Percentiles rank a stretch among this genome's conserved stretches.
Conservation (phyloP, 2,113 vertebrate genomes). For the Electrona antarctica region DNA sequence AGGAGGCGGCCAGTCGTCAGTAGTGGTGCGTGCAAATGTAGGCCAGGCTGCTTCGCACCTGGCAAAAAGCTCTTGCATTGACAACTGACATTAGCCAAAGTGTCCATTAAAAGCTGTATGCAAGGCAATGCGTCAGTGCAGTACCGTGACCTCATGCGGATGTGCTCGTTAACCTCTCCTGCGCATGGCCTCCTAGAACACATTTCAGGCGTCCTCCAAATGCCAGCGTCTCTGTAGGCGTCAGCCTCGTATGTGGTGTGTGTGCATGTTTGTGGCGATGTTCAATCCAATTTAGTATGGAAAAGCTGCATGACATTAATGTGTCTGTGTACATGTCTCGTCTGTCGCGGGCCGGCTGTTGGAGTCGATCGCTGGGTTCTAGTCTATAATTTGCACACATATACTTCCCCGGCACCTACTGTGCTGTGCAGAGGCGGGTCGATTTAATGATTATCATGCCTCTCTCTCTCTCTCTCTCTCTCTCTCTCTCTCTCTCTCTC, state of each 20-base stretch:
- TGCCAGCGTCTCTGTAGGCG: not conserved
- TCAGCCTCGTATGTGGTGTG: not conserved
- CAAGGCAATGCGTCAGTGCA: not conserved
- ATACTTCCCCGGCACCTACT: conserved; percentile 42
- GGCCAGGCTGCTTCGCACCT: too few relatives aligned
- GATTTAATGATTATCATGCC: conserved; percentile 54
- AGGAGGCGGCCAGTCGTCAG: too few relatives aligned
- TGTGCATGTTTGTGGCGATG: not conserved
- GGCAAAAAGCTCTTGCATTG: conserved; percentile 6
- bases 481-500: not conserved
- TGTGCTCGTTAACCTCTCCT: conserved; percentile 37
- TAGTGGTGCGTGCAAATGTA: too few relatives aligned
- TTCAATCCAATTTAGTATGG: not conserved
- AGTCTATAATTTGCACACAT: conserved; percentile 64
- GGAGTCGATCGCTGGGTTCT: conserved; percentile 37
- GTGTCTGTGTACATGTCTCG: conserved; percentile 30
- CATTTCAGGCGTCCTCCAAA: not conserved
- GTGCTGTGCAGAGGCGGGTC: conserved; percentile 26
- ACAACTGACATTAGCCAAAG: conserved; percentile 27
- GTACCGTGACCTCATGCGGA: conserved; percentile 31
- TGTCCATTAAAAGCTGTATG: conserved; percentile 27
- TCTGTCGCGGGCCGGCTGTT: conserved; percentile 38
- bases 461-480: conserved; percentile 37
- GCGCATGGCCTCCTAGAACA: not conserved
- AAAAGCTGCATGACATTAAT: not conserved